phyloP scores from a whole-genome alignment of 2,888 invertebrate species.

The Eristalis tenax region DNA sequence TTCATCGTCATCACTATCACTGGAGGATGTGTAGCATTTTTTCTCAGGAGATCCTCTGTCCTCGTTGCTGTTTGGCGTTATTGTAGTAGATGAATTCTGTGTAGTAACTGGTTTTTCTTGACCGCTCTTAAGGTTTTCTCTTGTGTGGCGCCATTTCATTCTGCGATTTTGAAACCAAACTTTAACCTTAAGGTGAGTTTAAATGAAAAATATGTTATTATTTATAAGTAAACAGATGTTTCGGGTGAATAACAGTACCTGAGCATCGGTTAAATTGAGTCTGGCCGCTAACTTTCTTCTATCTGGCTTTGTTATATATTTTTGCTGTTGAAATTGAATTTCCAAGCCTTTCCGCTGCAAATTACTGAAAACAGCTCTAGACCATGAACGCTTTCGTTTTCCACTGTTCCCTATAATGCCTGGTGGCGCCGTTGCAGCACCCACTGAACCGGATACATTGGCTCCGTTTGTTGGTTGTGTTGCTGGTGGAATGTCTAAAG shows the following conservation, averaged over 20 bases:
- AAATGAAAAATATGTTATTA: neutral
- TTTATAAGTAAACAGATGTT: neutral
- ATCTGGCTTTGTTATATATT: slow-evolving; percentile 97
- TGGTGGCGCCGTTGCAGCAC: slow-evolving; percentile 26
- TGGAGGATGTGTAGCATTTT: slow-evolving; percentile 70
- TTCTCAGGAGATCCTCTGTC: slow-evolving; percentile 2
- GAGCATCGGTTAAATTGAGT: slow-evolving; percentile 95
- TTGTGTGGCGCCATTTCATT: slow-evolving; percentile 94
- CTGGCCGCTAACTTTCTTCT: slow-evolving; percentile 94
- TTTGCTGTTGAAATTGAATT: slow-evolving; percentile 94
- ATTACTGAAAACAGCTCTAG: slow-evolving; percentile 96
- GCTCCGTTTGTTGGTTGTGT: slow-evolving; percentile 62
- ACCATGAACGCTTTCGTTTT: slow-evolving; percentile 96
- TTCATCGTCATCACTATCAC: slow-evolving; percentile 78
- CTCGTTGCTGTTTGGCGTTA: neutral
- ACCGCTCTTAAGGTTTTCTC: slow-evolving; percentile 83
- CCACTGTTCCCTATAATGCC: slow-evolving; percentile 74
- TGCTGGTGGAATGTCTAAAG: slow-evolving; percentile 75
- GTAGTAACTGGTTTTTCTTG: slow-evolving; percentile 78
- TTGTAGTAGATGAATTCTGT: slow-evolving; percentile 11
- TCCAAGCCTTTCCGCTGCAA: slow-evolving; percentile 96
- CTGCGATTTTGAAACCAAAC: slow-evolving; percentile 96
- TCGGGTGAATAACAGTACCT: slow-evolving; percentile 82
- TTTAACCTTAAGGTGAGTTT: slow-evolving; percentile 85
- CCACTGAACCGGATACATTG: slow-evolving; percentile 54